Base-by-base conservation (phyloP, 2,888 invertebrate species). In the Lasioglossum calceatum region DNA sequence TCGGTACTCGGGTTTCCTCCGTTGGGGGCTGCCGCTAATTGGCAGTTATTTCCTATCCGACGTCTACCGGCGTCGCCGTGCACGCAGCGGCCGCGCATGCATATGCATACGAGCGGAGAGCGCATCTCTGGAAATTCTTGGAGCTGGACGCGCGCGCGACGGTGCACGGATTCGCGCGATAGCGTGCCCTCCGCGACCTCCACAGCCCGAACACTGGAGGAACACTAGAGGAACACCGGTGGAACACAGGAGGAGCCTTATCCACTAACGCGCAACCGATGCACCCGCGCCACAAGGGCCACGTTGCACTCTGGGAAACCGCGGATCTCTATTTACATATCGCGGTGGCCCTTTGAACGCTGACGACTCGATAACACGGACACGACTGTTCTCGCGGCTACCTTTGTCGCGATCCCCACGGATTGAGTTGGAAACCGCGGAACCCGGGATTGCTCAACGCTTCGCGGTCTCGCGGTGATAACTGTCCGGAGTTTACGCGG, bases 11-110 rank as follows among this genome's bases (percentile, higher is more conserved):
- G 64, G 83, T 88, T 87, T 91, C 86, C 84, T 80, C 77, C 75
- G 77, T 81, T 32, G 82, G 85, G 77, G 77, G 80, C 77, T 83
- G 73, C 71, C 90, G 89, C 91, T 92, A 93, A 93, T 93, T 92
- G 92, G 92, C 91, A 92, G 89, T 90, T 90, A 92, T 92, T 92
- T 92, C 90, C 92, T 91, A 92, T 91, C 90, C 91, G 87, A 91
- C 88, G 92, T 92, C 90, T 90, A 92, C 86, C 80, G 84, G 67
- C 84, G 81, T 79, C 74, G 82, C 84, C 74, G 89, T 86, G 71
- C 82, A 90, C 89, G 89, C 91, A 89, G 83, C 78, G 76, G 77
- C 77, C 42, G 67, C 39, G 80, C 88, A 91, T 88, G 85, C 87
- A 90, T 91, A 92, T 90, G 88, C 87, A 92, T 91, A 87, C 84